Conservation (phyloP, 2,888 invertebrate species). For the Bombylius discolor region DNA sequence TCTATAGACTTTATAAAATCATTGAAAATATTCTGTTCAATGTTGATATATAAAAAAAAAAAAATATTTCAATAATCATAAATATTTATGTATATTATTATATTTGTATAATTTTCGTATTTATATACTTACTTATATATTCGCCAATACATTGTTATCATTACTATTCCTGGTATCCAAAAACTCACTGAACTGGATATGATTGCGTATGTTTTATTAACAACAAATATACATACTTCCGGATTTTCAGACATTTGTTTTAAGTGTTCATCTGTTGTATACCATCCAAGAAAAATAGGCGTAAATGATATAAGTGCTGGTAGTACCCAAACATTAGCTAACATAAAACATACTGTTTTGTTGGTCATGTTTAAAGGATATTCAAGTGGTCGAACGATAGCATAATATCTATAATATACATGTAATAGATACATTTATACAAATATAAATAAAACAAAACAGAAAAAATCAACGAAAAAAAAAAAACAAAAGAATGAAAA, state of each 20-base stretch:
- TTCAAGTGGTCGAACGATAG: conserved; percentile 85
- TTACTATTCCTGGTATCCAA: conserved; percentile 85
- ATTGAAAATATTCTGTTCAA: no score
- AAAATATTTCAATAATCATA: background rate
- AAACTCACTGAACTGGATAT: conserved; percentile 83
- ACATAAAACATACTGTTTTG: conserved; percentile 62
- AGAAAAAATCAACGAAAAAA: no score
- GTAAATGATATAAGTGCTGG: conserved; percentile 86
- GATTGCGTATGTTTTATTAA: conserved; percentile 74
- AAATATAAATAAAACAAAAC: no score
- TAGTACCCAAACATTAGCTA: conserved; percentile 82
- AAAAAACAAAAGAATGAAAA: no score
- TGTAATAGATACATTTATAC: background rate
- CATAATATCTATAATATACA: conserved; percentile 56
- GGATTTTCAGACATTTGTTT: conserved; percentile 43
- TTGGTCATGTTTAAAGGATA: conserved; percentile 90
- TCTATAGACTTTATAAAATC: no score
- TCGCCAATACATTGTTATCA: conserved; percentile 83
- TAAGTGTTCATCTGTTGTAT: conserved; percentile 73
- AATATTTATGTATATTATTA: no score
- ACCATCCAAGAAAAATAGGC: conserved; percentile 92
- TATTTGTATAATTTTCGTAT: background rate
- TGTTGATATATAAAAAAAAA: background rate
- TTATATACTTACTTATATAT: conserved; percentile 46
- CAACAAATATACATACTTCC: conserved; percentile 69